These are phyloP conservation scores for Mycetomoellerius zeteki DNA, from an alignment of 1,140 invertebrate species.

Conservation along the genomic window DNA sequence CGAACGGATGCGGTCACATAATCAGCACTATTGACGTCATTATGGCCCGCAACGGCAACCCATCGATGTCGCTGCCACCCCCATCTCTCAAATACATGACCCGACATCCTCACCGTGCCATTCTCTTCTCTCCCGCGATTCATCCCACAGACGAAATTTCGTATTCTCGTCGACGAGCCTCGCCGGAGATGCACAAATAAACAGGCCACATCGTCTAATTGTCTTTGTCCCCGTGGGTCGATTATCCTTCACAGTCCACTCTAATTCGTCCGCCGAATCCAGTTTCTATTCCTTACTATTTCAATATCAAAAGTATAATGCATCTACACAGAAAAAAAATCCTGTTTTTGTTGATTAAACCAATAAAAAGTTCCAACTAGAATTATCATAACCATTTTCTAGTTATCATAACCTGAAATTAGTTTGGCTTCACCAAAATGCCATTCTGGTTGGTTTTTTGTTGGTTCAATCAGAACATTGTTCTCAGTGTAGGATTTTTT, in stretches of 20 bases:
- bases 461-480: too few species aligned
- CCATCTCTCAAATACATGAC: conserved; percentile 74
- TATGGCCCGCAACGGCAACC: conserved; percentile 66
- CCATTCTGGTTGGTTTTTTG: too few species aligned
- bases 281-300: conserved; percentile 43
- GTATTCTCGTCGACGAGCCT: conserved; percentile 74
- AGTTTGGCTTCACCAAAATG: too few species aligned
- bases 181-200: conserved; percentile 67
- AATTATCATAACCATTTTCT: too few species aligned
- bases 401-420: too few species aligned
- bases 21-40: conserved; percentile 84
- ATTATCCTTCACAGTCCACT: conserved; percentile 24
- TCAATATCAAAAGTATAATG: conserved; percentile 22
- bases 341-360: too few species aligned
- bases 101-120: conserved; percentile 57
- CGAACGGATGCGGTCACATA: conserved; percentile 78
- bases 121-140: neutral
- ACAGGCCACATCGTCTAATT: conserved; percentile 66
- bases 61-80: conserved; percentile 46
- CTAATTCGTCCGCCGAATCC: conserved; percentile 5
- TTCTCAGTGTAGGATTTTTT: neutral
- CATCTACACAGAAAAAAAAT: too few species aligned
- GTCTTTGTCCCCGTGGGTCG: conserved; percentile 26
- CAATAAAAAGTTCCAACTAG: too few species aligned
- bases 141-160: conserved; percentile 39